phyloP scores from a whole-genome alignment of 2,888 invertebrate genomes.

The Candidula unifasciata region DNA sequence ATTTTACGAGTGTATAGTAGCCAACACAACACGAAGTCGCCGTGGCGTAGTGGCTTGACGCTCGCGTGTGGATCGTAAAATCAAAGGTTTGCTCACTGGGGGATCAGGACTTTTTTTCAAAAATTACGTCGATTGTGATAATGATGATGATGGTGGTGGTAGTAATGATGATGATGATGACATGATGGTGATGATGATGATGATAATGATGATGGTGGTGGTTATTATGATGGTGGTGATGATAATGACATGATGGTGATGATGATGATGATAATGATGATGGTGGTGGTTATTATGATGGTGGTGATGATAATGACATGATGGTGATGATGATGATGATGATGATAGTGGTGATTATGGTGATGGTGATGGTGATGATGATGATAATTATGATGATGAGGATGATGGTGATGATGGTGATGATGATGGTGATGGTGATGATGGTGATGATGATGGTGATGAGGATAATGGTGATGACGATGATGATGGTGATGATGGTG shows the following conservation, averaged over 20 bases:
- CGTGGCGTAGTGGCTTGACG: too few species aligned
- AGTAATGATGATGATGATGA: not conserved
- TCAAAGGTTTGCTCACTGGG: too few species aligned
- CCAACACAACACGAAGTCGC: too few species aligned
- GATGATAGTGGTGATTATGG: not conserved
- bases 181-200: too few species aligned
- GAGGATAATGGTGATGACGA: not conserved
- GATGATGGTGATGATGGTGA: too few species aligned
- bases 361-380: constrained; percentile 2
- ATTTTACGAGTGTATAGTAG: too few species aligned
- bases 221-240: too few species aligned
- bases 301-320: constrained; percentile 7
- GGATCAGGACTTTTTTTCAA: too few species aligned
- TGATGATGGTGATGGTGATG: too few species aligned
- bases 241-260: not conserved
- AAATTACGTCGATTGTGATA: too few species aligned
- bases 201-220: not conserved
- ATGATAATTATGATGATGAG: not conserved
- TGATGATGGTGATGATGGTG: constrained; percentile 8
- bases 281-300: not conserved
- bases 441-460: too few species aligned
- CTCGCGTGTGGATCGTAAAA: too few species aligned
- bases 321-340: constrained; percentile 16
- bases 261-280: constrained; percentile 14
- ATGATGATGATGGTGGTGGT: not conserved